Base-by-base conservation (phyloP, 2,797 vertebrate species). In the Capromys pilorides region DNA sequence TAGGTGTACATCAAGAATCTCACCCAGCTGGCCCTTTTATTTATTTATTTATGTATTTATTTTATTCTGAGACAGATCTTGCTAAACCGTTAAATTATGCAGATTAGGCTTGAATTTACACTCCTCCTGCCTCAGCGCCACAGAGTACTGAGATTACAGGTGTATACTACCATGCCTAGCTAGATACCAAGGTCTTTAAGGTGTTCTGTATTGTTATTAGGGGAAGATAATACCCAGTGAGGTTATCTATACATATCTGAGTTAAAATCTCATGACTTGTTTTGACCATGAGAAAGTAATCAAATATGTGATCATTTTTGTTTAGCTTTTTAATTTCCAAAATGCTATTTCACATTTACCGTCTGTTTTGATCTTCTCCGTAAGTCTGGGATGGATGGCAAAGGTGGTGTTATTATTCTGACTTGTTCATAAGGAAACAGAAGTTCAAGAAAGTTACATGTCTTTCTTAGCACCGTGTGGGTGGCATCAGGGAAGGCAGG, bases 271-370 rank as follows among this genome's bases (percentile, higher is more conserved):
- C 51, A 45, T 66, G 69, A 77, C 89, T 78, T 62, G 5, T 75
- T 96, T 96, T 80, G 26, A 86, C 39, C 39, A 82, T 91, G 75
- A 94, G 59, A 45, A 94, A 95, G 49, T 85, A 82, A 91, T 67
- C 64, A 71, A 82, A 9, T n/a, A 73, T 78, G 22, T 84, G 64
- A 69, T 90, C 64, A 80, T 28, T 51, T 90, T 95, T 93, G 24
- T 85, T 90, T 87, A 92, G 62, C 26, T 39, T 90, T 97, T 87
- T 91, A 67, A 21, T 94, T 95, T 94, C 71, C 84, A 90, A 94
- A 95, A 66, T 93, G 49, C 22, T 86, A 73, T 94, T 88, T 75
- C 18, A 67, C 24, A 81, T 83, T 33, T 86, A 13, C 57, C 36
- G 86, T 95, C 7, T 93, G 57, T 71, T 96, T 95, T 54, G 61